Percentiles rank a stretch among this genome's conserved stretches.
Conservation (phyloP, 2,888 invertebrate species). For the Nymphalis c-album region DNA sequence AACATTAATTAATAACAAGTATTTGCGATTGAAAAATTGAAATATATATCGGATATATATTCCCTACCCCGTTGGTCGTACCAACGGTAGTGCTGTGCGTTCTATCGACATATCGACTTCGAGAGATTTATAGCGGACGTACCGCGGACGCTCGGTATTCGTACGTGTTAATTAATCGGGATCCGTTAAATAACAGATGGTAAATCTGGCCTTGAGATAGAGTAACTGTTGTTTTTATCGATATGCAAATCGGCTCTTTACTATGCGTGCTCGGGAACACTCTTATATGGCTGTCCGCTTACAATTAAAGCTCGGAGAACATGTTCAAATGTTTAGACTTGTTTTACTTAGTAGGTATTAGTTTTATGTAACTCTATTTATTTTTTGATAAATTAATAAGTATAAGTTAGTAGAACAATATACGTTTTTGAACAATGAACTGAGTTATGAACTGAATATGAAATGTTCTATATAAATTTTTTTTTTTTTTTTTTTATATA, state of each 20-base stretch:
- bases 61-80: conserved; percentile 39
- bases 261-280: conserved; percentile 36
- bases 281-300: conserved; percentile 24
- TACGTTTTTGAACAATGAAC: too few species aligned
- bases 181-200: conserved; percentile 50
- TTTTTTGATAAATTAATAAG: too few species aligned
- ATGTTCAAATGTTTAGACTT: conserved; percentile 21
- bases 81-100: conserved; percentile 43
- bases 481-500: too few species aligned
- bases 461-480: too few species aligned
- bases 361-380: too few species aligned
- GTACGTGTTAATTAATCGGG: conserved; percentile 73
- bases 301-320: background rate
- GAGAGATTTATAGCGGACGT: conserved; percentile 66
- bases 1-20: too few species aligned
- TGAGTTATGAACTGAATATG: too few species aligned
- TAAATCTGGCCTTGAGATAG: conserved; percentile 43
- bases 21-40: too few species aligned
- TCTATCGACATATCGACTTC: conserved; percentile 60
- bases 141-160: conserved; percentile 52
- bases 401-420: too few species aligned
- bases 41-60: background rate
- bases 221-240: conserved; percentile 42
- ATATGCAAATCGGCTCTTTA: conserved; percentile 38
- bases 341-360: conserved; percentile 1